phyloP scores from a whole-genome alignment of 2,888 invertebrate genomes.

The Nephrotoma guestfalica region DNA sequence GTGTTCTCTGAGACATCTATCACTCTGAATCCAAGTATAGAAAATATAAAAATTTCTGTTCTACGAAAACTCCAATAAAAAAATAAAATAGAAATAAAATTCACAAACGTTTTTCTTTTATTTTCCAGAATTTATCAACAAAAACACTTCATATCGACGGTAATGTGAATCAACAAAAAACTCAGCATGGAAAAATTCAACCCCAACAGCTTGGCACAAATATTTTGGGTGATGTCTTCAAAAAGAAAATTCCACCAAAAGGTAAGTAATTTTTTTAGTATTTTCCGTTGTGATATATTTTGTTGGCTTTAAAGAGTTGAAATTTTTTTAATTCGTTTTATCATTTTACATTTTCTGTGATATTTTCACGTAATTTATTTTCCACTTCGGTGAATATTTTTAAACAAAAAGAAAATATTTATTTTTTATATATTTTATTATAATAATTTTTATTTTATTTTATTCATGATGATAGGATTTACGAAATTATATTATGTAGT shows the following conservation, averaged over 20 bases:
- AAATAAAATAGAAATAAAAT: neutral
- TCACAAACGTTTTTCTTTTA: neutral
- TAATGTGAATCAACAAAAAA: neutral
- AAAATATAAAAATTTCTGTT: too few relatives aligned
- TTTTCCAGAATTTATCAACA: constrained; percentile 1
- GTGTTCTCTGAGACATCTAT: too few relatives aligned
- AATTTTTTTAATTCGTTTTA: neutral
- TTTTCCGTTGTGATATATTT: neutral
- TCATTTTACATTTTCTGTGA: neutral
- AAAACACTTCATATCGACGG: neutral
- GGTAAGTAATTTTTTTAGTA: neutral
- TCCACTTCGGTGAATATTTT: neutral
- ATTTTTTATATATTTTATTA: neutral
- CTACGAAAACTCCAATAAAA: too few relatives aligned
- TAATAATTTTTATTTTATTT: neutral
- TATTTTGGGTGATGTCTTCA: constrained; percentile 11
- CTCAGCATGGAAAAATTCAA: neutral
- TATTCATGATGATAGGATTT: neutral
- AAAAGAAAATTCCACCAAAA: constrained; percentile 7
- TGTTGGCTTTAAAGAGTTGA: neutral
- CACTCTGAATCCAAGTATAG: too few relatives aligned
- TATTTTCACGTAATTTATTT: neutral
- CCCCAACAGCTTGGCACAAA: constrained; percentile 10
- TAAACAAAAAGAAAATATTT: neutral
- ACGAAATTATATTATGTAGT: neutral